Conservation (phyloP, 2,888 invertebrate genomes). For the Drosophila fungiperda region DNA sequence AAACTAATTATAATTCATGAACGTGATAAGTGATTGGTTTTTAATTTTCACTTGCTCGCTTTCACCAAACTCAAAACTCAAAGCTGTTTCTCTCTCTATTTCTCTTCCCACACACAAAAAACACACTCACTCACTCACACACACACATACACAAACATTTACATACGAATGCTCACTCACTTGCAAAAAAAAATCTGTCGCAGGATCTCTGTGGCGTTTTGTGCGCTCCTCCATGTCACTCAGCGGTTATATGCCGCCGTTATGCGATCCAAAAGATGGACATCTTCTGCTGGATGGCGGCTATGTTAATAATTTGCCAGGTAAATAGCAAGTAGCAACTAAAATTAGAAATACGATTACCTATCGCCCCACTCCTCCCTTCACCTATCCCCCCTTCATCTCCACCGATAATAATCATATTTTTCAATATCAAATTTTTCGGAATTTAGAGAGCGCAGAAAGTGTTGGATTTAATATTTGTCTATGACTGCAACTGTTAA, state of each 20-base stretch:
- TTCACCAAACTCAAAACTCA: slow-evolving; percentile 41
- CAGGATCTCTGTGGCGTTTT: slow-evolving; percentile 99
- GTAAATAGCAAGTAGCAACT: slow-evolving; percentile 87
- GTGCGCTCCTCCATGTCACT: slow-evolving; percentile 99
- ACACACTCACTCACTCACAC: neutral
- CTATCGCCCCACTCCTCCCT: neutral
- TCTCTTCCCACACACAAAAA: slow-evolving; percentile 16
- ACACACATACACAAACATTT: slow-evolving; percentile 17
- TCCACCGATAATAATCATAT: slow-evolving; percentile 40
- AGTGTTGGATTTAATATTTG: slow-evolving; percentile 67
- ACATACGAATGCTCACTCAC: slow-evolving; percentile 31
- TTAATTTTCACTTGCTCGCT: slow-evolving; percentile 36
- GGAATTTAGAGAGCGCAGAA: slow-evolving; percentile 67
- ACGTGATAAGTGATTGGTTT: slow-evolving; percentile 31
- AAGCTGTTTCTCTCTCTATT: slow-evolving; percentile 48
- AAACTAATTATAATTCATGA: slow-evolving; percentile 15
- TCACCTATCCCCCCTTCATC: neutral
- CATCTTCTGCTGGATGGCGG: slow-evolving; percentile 99
- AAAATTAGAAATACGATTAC: slow-evolving; percentile 22
- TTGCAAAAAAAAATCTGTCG: slow-evolving; percentile 61
- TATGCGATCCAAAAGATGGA: slow-evolving; percentile 99
- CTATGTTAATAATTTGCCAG: slow-evolving; percentile 99
- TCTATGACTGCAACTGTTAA: slow-evolving; percentile 45
- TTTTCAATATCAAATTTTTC: slow-evolving; percentile 48
- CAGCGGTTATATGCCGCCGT: slow-evolving; percentile 99